Evolutionary conservation across 2,797 vertebrate species (phyloP).

Genomic region (Coregonus ussuriensis): DNA sequence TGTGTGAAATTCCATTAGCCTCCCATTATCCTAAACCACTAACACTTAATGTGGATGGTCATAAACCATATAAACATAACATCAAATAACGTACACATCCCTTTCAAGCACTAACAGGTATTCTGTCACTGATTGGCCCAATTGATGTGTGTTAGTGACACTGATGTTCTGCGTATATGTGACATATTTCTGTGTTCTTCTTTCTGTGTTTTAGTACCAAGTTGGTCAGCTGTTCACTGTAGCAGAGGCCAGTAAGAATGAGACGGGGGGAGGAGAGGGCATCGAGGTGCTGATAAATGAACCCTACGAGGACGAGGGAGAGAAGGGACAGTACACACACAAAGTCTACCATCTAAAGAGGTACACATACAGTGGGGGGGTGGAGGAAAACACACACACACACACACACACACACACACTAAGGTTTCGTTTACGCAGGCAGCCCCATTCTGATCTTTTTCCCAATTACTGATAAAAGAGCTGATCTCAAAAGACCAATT

Average conservation of each 20-base stretch:
- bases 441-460: neutral
- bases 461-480: too few species aligned
- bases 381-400: slow-evolving; percentile 37
- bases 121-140: neutral
- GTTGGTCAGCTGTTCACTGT: slow-evolving; percentile 97
- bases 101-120: neutral
- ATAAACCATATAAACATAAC: neutral
- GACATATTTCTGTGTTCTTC: slow-evolving; percentile 9
- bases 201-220: slow-evolving; percentile 82
- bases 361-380: slow-evolving; percentile 57
- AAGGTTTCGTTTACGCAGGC: too few species aligned
- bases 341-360: slow-evolving; percentile 97
- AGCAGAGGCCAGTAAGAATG: slow-evolving; percentile 98
- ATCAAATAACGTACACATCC: neutral
- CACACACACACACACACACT: neutral
- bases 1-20: neutral
- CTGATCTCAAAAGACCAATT: neutral
- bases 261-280: slow-evolving; percentile 96
- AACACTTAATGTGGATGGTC: neutral
- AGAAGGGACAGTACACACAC: slow-evolving; percentile 95
- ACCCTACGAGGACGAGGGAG: slow-evolving; percentile 92
- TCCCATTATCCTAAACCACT: neutral
- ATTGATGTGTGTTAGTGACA: neutral
- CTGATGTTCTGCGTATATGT: neutral
- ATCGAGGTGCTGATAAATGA: slow-evolving; percentile 97